Conservation (phyloP, 2,888 invertebrate species). For the Caenorhabditis sp. region DNA sequence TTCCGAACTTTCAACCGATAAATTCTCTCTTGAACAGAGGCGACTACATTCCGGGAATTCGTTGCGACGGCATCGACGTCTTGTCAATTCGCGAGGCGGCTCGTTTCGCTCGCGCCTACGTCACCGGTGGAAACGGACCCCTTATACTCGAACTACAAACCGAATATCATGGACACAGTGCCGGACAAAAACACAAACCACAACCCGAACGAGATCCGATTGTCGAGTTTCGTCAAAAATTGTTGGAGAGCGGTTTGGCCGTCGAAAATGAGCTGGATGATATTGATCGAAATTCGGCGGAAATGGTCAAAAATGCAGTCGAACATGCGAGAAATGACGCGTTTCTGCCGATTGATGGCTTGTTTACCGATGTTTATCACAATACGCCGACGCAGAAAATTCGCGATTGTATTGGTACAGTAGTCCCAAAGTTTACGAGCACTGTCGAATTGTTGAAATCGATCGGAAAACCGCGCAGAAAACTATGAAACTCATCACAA, state of each 20-base stretch:
- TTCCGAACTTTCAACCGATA: too few species aligned
- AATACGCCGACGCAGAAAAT: background rate
- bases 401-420: background rate
- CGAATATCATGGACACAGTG: background rate
- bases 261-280: slow-evolving; percentile 75
- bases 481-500: too few species aligned
- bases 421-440: background rate
- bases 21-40: too few species aligned
- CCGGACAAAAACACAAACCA: background rate
- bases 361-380: slow-evolving; percentile 82
- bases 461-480: background rate
- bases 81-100: background rate
- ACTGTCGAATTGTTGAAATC: background rate
- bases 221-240: slow-evolving; percentile 88
- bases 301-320: slow-evolving; percentile 79
- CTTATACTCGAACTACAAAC: background rate
- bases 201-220: slow-evolving; percentile 80
- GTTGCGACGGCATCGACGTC: background rate
- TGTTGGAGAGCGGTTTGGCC: slow-evolving; percentile 79
- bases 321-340: slow-evolving; percentile 77
- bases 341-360: slow-evolving; percentile 80
- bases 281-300: slow-evolving; percentile 76
- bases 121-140: background rate
- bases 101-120: background rate
- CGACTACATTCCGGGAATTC: slow-evolving; percentile 8